Conservation (phyloP, 2,888 invertebrate species). For the Allacma fusca region DNA sequence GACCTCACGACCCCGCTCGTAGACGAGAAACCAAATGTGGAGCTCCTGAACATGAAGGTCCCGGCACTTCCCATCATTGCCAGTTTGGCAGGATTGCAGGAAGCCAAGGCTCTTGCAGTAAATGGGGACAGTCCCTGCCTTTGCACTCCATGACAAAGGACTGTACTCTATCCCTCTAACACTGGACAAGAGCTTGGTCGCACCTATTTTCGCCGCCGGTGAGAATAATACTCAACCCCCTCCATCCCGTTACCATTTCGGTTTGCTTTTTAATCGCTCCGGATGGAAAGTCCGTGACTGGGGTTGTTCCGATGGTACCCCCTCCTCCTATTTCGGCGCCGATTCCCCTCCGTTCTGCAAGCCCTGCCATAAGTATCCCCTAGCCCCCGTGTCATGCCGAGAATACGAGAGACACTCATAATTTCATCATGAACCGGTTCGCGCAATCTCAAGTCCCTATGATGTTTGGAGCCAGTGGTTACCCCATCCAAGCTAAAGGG, state of each 20-base stretch:
- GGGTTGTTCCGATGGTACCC: not conserved
- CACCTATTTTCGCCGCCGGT: constrained; percentile 71
- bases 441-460: constrained; percentile 48
- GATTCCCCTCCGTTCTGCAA: constrained; percentile 21
- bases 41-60: not conserved
- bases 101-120: constrained; percentile 9
- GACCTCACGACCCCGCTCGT: not conserved
- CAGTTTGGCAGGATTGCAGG: constrained; percentile 23
- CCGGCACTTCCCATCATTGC: constrained; percentile 9
- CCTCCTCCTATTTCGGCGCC: not conserved
- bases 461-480: constrained; percentile 6
- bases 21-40: constrained; percentile 32
- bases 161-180: constrained; percentile 87
- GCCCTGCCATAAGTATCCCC: constrained; percentile 5
- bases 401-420: constrained; percentile 32
- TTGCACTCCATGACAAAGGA: constrained; percentile 88
- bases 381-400: constrained; percentile 7
- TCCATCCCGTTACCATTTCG: constrained; percentile 89
- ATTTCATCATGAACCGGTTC: constrained; percentile 50
- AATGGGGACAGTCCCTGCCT: constrained; percentile 75
- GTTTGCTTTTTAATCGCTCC: constrained; percentile 66
- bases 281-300: constrained; percentile 2
- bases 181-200: constrained; percentile 76
- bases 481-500: not conserved
- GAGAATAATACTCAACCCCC: constrained; percentile 69